Conservation (phyloP, 1,140 invertebrate genomes). For the Drosophila burlai region DNA sequence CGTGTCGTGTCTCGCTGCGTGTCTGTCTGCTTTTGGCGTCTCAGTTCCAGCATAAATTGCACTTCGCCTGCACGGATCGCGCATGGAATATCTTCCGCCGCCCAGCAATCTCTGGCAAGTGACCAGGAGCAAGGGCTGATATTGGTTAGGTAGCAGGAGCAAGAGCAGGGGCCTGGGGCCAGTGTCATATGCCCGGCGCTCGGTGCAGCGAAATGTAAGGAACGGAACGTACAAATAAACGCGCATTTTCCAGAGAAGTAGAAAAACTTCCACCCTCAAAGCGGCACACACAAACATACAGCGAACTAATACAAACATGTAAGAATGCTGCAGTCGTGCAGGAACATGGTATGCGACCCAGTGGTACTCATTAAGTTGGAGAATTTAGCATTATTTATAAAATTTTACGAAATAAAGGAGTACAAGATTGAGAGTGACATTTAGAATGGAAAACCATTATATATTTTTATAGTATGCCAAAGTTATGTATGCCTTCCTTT, state of each 20-base stretch:
- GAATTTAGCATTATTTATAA: neutral
- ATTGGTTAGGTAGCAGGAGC: constrained; percentile 12
- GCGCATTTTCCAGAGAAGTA: constrained; percentile 83
- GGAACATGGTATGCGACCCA: constrained; percentile 15
- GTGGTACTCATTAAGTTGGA: constrained; percentile 14
- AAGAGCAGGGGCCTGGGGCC: constrained; percentile 22
- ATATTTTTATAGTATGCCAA: no score
- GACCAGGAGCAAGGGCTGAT: constrained; percentile 20
- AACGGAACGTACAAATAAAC: constrained; percentile 78
- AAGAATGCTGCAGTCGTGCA: constrained; percentile 51
- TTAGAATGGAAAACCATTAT: neutral
- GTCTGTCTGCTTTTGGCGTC: constrained; percentile 41
- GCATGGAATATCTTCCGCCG: constrained; percentile 9
- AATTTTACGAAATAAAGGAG: neutral
- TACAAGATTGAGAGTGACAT: neutral
- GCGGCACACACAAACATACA: constrained; percentile 56
- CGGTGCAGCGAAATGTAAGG: constrained; percentile 69
- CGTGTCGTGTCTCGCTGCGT: constrained; percentile 53
- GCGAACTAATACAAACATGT: constrained; percentile 74
- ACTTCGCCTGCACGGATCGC: constrained; percentile 54
- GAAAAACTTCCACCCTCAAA: constrained; percentile 84
- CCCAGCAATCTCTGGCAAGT: constrained; percentile 11
- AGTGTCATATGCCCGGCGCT: constrained; percentile 60
- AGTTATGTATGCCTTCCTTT: neutral
- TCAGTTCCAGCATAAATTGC: constrained; percentile 62